Conservation (phyloP, 2,888 invertebrate species). For the Craniophora ligustri region DNA sequence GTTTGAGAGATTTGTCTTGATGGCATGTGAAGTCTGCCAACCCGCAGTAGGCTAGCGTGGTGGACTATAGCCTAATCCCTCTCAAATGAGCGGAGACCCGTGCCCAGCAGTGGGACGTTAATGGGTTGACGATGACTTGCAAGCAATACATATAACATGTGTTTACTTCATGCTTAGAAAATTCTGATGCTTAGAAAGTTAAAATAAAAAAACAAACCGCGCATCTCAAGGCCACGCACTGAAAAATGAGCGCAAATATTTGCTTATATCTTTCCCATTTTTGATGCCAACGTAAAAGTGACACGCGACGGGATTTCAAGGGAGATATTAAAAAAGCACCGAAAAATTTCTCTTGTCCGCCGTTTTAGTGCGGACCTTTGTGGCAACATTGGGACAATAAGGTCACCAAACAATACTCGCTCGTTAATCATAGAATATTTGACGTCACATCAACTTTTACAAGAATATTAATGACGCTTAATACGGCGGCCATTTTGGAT, state of each 20-base stretch:
- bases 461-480: slow-evolving; percentile 64
- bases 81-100: too few species aligned
- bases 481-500: slow-evolving; percentile 50
- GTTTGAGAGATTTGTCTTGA: too few species aligned
- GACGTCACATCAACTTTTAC: slow-evolving; percentile 72
- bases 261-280: slow-evolving; percentile 72
- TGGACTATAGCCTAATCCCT: too few species aligned
- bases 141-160: too few species aligned
- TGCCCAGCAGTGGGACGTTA: too few species aligned
- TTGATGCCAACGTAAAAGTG: slow-evolving; percentile 67
- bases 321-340: slow-evolving; percentile 74
- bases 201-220: not conserved
- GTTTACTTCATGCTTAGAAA: too few species aligned
- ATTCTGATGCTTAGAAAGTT: too few species aligned
- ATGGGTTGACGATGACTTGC: too few species aligned
- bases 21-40: too few species aligned
- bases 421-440: slow-evolving; percentile 78
- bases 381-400: slow-evolving; percentile 68
- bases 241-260: slow-evolving; percentile 75
- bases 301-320: slow-evolving; percentile 64
- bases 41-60: too few species aligned
- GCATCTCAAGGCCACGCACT: slow-evolving; percentile 53
- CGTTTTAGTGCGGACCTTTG: slow-evolving; percentile 68
- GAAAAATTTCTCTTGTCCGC: slow-evolving; percentile 62
- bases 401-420: slow-evolving; percentile 68